phyloP scores from a whole-genome alignment of 2,888 invertebrate species.

The Lottia scabra region DNA sequence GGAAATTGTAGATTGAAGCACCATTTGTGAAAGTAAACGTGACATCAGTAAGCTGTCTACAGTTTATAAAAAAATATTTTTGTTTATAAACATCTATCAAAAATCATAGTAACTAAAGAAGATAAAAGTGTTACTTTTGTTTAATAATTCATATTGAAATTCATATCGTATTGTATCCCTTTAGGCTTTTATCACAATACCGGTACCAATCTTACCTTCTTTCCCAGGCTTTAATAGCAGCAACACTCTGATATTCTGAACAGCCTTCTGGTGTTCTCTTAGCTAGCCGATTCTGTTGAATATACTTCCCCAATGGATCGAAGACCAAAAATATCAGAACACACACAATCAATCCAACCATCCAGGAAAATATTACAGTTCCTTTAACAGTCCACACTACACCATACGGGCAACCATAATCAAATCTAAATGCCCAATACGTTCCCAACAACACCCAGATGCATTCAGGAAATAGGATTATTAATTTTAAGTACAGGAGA shows the following conservation, averaged over 20 bases:
- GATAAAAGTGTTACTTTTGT: too few species aligned
- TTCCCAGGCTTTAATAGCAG: conserved; percentile 55
- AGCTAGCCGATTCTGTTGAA: conserved; percentile 13
- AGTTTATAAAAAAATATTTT: too few species aligned
- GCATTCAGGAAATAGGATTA: conserved; percentile 82
- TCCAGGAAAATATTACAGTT: conserved; percentile 85
- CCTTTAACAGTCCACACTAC: conserved; percentile 71
- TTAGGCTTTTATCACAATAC: too few species aligned
- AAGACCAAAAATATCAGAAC: conserved; percentile 84
- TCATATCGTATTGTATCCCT: too few species aligned
- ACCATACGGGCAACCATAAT: conserved; percentile 45
- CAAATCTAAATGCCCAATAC: conserved; percentile 78
- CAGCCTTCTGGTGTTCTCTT: conserved; percentile 14
- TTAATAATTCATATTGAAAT: too few species aligned
- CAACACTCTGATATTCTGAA: conserved; percentile 15
- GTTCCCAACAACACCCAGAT: conserved; percentile 85
- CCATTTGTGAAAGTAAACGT: too few species aligned
- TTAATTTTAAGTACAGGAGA: conserved; percentile 78
- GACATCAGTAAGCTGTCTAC: too few species aligned
- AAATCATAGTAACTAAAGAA: too few species aligned
- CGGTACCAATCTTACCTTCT: conserved; percentile 44
- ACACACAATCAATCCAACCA: conserved; percentile 77
- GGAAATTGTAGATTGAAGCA: too few species aligned
- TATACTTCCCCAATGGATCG: conserved; percentile 79
- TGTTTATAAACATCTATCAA: too few species aligned